phyloP scores from a whole-genome alignment of 2,113 vertebrate species.

The Bubo scandiacus region DNA sequence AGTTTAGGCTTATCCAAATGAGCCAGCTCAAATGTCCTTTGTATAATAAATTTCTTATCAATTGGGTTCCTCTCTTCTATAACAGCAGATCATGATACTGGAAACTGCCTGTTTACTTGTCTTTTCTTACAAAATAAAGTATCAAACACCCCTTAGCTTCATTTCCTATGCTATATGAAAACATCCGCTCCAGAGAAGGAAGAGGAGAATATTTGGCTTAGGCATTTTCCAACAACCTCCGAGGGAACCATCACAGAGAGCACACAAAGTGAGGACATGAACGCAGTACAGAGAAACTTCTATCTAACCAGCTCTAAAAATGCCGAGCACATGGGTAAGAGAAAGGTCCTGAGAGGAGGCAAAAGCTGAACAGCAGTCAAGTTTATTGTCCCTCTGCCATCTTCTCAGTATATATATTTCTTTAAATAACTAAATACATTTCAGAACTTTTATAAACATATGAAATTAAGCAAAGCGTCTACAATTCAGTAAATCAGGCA shows the following conservation, averaged over 20 bases:
- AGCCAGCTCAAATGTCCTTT: neutral
- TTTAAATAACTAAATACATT: neutral
- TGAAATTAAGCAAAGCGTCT: neutral
- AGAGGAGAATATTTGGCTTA: neutral
- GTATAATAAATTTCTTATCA: neutral
- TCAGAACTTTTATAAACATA: neutral
- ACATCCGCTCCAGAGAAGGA: neutral
- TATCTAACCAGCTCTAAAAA: neutral
- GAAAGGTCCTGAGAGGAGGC: neutral
- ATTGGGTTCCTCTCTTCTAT: neutral
- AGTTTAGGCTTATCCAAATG: neutral
- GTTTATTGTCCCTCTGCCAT: neutral
- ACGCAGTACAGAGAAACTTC: neutral
- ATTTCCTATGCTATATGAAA: neutral
- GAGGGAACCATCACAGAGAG: neutral
- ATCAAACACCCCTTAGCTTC: neutral
- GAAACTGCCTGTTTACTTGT: neutral
- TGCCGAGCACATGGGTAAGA: neutral
- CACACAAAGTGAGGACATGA: rapidly evolving
- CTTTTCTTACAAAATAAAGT: neutral
- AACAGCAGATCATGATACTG: neutral
- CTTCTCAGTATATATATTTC: neutral
- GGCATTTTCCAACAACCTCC: neutral
- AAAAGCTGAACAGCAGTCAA: neutral
- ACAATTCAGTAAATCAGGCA: neutral